Evolutionary conservation across 2,113 vertebrate genomes (phyloP).

Genomic region (Geothlypis trichas): DNA sequence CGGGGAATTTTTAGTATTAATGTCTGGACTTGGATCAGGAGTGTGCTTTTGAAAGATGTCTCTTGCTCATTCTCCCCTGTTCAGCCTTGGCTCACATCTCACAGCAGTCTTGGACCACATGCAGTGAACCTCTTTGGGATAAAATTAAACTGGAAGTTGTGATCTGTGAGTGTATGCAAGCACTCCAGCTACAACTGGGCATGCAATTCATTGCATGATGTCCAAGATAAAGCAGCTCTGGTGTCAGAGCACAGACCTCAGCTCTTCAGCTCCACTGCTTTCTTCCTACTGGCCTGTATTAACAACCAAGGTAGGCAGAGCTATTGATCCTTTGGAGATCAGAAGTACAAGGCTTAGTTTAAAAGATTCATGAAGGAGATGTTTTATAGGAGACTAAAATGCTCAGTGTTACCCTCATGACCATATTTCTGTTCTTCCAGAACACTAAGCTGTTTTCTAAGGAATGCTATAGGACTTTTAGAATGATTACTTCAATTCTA

Average conservation of each 20-base stretch:
- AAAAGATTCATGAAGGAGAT: neutral
- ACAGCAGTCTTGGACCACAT: neutral
- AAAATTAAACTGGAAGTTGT: neutral
- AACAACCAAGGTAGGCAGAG: neutral
- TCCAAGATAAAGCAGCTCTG: neutral
- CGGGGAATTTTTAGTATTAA: neutral
- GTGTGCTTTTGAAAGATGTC: neutral
- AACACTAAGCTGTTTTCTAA: neutral
- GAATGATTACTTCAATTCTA: neutral
- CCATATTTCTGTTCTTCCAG: neutral
- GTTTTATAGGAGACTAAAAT: neutral
- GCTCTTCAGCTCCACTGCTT: neutral
- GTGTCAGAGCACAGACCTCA: neutral
- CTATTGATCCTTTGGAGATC: neutral
- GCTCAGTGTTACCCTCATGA: neutral
- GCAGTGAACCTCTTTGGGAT: neutral
- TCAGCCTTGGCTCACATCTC: neutral
- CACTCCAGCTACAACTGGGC: neutral
- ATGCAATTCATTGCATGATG: neutral
- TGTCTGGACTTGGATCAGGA: neutral
- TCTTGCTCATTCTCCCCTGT: neutral
- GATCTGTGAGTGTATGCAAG: neutral
- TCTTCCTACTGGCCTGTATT: neutral
- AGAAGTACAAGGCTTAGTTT: neutral
- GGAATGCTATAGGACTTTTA: neutral